phyloP scores from a whole-genome alignment of 2,113 vertebrate species.

The Rana temporaria region DNA sequence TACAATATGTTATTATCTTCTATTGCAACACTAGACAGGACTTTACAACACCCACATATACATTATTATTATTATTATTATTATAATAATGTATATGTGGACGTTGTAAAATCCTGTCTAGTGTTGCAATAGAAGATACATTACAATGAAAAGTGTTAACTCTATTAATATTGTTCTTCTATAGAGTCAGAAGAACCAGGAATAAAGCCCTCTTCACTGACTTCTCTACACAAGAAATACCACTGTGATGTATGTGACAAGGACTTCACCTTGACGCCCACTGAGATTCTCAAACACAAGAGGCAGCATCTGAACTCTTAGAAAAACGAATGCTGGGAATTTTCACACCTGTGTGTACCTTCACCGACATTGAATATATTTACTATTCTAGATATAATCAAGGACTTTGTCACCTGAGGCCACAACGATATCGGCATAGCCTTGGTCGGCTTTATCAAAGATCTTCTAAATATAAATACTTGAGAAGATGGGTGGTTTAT shows the following conservation, averaged over 20 bases:
- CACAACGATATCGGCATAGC: neutral
- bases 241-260: constrained; percentile 81
- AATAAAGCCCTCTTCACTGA: neutral
- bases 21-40: no score
- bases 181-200: constrained; percentile 56
- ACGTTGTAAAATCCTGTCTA: no score
- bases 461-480: neutral
- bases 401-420: neutral
- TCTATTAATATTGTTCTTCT: neutral
- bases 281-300: constrained; percentile 87
- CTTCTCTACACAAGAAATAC: constrained; percentile 74
- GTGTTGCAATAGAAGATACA: no score
- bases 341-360: neutral
- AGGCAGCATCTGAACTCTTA: constrained; percentile 67
- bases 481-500: no score
- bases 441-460: neutral
- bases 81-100: no score
- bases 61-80: no score
- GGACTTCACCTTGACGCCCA: constrained; percentile 83
- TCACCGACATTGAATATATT: neutral
- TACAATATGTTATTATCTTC: neutral
- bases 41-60: no score
- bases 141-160: neutral
- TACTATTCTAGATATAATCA: neutral
- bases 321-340: constrained; percentile 1